phyloP scores from a whole-genome alignment of 1,140 invertebrate species.

The Chrysoperla carnea region DNA sequence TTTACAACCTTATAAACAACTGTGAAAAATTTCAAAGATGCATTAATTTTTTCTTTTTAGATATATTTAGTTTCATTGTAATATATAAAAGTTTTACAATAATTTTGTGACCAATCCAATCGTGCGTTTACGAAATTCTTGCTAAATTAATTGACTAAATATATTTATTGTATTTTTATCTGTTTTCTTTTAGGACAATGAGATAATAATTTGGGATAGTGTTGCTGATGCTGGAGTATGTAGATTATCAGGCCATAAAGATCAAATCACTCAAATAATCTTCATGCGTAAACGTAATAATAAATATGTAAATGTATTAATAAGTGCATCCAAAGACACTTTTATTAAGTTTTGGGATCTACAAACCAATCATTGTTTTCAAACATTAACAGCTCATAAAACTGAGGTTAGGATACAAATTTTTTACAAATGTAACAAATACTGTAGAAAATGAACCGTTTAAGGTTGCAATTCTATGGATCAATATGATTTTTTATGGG shows the following conservation, averaged over 20 bases:
- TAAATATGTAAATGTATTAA: constrained; percentile 60
- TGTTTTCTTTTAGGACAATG: constrained; percentile 51
- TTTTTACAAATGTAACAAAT: no score
- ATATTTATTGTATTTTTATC: neutral
- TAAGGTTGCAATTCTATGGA: no score
- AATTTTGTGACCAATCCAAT: no score
- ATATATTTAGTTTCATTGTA: no score
- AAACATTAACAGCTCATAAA: constrained; percentile 69
- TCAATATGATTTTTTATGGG: no score
- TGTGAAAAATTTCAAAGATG: no score
- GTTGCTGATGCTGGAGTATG: constrained; percentile 79
- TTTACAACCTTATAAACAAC: no score
- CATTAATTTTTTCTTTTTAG: no score
- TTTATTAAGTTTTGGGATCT: constrained; percentile 97
- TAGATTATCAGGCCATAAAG: constrained; percentile 84
- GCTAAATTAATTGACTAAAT: constrained; percentile 1
- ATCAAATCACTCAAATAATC: constrained; percentile 65
- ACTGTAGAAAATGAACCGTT: no score
- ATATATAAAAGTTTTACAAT: no score
- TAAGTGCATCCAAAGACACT: constrained; percentile 86
- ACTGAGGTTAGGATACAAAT: constrained; percentile 36
- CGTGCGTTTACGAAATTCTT: neutral
- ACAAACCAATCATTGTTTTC: constrained; percentile 87
- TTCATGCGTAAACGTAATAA: constrained; percentile 69
- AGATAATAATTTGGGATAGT: constrained; percentile 90